Evolutionary conservation across 2,888 invertebrate genomes (phyloP).

Genomic region (Clunio marinus): DNA sequence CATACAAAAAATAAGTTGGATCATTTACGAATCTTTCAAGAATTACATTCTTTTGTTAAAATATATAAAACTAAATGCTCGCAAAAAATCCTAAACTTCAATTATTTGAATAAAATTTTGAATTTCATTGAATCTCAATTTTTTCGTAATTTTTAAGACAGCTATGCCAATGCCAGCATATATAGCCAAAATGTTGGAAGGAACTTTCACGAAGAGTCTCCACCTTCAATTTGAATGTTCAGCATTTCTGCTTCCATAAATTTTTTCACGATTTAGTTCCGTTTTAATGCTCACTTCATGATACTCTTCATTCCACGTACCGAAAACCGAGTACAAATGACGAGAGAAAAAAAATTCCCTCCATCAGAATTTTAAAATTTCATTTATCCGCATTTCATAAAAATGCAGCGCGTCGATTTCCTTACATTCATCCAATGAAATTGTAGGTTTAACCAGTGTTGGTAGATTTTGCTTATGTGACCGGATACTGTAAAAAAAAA

Average conservation of each 20-base stretch:
- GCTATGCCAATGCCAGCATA: too few relatives aligned
- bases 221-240: not conserved
- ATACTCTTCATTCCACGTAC: not conserved
- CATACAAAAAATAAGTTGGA: too few relatives aligned
- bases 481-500: not conserved
- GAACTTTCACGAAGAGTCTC: not conserved
- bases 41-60: too few relatives aligned
- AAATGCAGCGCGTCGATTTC: conserved; percentile 11
- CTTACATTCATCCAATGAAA: not conserved
- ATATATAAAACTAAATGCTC: too few relatives aligned
- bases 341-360: conserved; percentile 30
- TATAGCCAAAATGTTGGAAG: not conserved
- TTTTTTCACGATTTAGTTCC: conserved; percentile 5
- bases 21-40: too few relatives aligned
- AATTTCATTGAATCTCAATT: too few relatives aligned
- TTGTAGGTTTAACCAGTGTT: not conserved
- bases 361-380: conserved; percentile 35
- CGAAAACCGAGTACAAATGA: too few relatives aligned
- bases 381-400: conserved; percentile 33
- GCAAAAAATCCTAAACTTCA: too few relatives aligned
- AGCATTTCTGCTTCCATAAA: too few relatives aligned
- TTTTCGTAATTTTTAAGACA: too few relatives aligned
- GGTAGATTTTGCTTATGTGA: not conserved
- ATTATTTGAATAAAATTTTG: too few relatives aligned
- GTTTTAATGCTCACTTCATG: not conserved